Base-by-base conservation (phyloP, 2,797 vertebrate species). In the Gallirallus australis region DNA sequence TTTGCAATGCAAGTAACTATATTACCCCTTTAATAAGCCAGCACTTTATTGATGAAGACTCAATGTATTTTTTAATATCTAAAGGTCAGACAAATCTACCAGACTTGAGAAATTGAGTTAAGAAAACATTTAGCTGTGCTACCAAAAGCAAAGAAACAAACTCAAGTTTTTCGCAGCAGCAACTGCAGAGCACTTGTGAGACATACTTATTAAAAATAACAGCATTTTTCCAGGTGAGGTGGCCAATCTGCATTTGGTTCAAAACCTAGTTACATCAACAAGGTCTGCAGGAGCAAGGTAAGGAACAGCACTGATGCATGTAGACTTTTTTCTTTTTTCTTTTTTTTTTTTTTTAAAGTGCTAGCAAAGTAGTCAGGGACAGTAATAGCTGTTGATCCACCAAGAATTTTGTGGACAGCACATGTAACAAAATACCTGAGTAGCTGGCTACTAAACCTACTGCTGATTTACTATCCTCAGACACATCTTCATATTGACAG, bases 1-100 rank as follows among this genome's bases (percentile, higher is more conserved):
- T 93, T 92, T 92, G 63, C 82, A 61, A 86, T 80, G 85, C 86
- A 91, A 95, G 93, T 92, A 96, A 96, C 95, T 96, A 82, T 94
- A 96, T 96, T 87, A 95, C 86, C 31, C 69, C 72, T 81, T 91
- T 92, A 90, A 88, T 94, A 95, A 96, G 78, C 86, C 70, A 83
- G 50, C 78, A 54, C 45, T 64, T 93, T 94, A 92, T 94, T 89
- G 92, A 93, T 83, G 52, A 93, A 72, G 68, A 72, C 56, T 84
- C 66, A 50, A 40, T 82, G 54, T 69, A 57, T 79, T 89, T 93
- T 94, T 90, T 86, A 93, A 90, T 88, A 95, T 91, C 91, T 73
- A 89, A 96, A 93, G 65, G 72, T 61, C 84, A 97, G 96, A 91
- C 84, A 91, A 89, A 77, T 79, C 78, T 90, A 92, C 72, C 64